Evolutionary conservation across 2,797 vertebrate genomes (phyloP), one percentile per base, ranked within the genome.

Genomic region (Smutsia temminckii): DNA sequence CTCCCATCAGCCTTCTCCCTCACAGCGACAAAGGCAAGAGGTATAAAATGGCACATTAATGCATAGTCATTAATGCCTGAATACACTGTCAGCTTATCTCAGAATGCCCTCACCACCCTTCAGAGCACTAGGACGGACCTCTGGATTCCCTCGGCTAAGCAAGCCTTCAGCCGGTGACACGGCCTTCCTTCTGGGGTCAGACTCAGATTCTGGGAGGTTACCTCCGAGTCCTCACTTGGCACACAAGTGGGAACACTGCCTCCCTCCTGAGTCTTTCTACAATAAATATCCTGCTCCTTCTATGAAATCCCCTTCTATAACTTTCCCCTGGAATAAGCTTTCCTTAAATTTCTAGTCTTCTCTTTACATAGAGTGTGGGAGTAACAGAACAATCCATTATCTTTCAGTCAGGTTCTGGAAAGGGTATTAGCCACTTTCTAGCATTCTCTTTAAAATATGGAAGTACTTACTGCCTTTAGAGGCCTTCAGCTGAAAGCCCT

Each of bases 211-310:
- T 27, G 18, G 53, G 66, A 11, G 27, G 16, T 25, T 2, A 29
- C 21, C 25, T 18, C 37, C 5, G 2, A 1, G 8, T 55, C 29
- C 29, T 89, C 5, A 57, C 0, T 0, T 1, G 14, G 10, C 32
- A 8, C 3, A 13, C 10, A 16, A 16, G 3, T 4, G 18, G 51
- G 13, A 21, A 1, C 18, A 21, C n/a, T 64, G 12, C 32, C 40
- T 75, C 40, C 23, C 32, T 42, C 23, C 21, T 16, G 25, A 6
- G 32, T 0, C n/a, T n/a, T 25, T 34, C 32, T 21, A 37, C 21
- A 2, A 79, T 42, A 18, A 37, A n/a, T 2, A 69, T 17, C 11
- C 14, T 12, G 9, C 12, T 61, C 5, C 71, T 79, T 61, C 57
- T 11, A 3, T 29, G 69, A 71, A 64, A 6, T 9, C 21, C 21